Evolutionary conservation across 2,113 vertebrate species (phyloP), one percentile per base, ranked within the genome.

Genomic region (Tetrao urogallus): DNA sequence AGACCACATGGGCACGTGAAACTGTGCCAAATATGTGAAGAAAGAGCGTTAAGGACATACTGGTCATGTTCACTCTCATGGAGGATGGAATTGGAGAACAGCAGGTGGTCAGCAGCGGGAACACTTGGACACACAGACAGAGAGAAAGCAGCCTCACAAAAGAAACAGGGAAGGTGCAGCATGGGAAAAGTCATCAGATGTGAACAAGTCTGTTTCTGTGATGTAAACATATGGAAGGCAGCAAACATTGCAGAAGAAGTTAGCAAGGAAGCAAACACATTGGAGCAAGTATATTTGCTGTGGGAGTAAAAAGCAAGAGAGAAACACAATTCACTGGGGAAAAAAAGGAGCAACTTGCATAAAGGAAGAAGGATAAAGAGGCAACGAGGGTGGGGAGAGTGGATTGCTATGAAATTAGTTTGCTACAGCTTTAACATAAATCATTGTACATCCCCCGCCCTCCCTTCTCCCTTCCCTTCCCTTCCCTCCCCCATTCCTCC

Each of bases 81-180:
- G 57, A 86, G 34, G 22, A 71, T 1, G 4, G 40, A 61, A 50
- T 80, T 34, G 8, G 54, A 86, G 40, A 15, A 72, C 7, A 71
- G 64, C 86, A 84, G 34, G 10, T 77, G 43, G 30, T 42, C 43
- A 67, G 52, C 13, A 18, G 0, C 1, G 76, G 48, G 42, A 82
- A 45, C 13, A n/a, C 25, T 0, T n/a, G 56, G 47, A 47, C 2
- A 0, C 47, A 17, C 8, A 12, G 19, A 20, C 28, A 20, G 17
- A 58, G 17, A 86, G 52, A 58, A 77, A 63, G 40, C 20, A 18
- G 6, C 61, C 19, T 34, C 32, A 58, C 21, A 45, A 71, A 71
- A 30, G 21, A 86, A 95, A 56, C 6, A 1, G 47, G 27, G 50
- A 64, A 28, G 42, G 27, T 88, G 14, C n/a, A 65, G 25, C 13